phyloP scores from a whole-genome alignment of 2,113 vertebrate species.

The Microcebus tavaratra region DNA sequence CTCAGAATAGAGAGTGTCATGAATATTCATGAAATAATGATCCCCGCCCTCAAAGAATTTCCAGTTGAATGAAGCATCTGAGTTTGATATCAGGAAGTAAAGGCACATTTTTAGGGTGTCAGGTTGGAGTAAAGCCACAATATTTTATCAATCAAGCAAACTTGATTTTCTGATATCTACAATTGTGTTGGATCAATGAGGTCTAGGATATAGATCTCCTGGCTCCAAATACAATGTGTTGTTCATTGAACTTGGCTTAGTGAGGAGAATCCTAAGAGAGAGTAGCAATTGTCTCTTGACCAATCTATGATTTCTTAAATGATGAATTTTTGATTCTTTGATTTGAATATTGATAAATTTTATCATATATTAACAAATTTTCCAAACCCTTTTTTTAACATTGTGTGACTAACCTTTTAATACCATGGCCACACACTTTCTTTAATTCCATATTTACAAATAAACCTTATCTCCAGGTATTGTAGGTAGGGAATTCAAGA shows the following conservation, averaged over 20 bases:
- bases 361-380: background rate
- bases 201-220: background rate
- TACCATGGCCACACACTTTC: background rate
- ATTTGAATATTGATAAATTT: background rate
- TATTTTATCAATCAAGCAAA: background rate
- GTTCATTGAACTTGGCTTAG: background rate
- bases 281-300: background rate
- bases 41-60: background rate
- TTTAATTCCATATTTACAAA: background rate
- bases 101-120: background rate
- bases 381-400: background rate
- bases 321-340: background rate
- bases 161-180: background rate
- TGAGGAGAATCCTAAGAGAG: background rate
- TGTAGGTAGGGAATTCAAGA: background rate
- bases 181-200: background rate
- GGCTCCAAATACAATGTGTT: background rate
- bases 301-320: background rate
- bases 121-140: background rate
- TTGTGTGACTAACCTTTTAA: background rate
- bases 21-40: background rate
- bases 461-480: background rate
- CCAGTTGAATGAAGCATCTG: background rate
- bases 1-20: background rate
- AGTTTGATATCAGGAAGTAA: background rate